Evolutionary conservation across 2,888 invertebrate genomes (phyloP).

Genomic region (Graphium colonna): DNA sequence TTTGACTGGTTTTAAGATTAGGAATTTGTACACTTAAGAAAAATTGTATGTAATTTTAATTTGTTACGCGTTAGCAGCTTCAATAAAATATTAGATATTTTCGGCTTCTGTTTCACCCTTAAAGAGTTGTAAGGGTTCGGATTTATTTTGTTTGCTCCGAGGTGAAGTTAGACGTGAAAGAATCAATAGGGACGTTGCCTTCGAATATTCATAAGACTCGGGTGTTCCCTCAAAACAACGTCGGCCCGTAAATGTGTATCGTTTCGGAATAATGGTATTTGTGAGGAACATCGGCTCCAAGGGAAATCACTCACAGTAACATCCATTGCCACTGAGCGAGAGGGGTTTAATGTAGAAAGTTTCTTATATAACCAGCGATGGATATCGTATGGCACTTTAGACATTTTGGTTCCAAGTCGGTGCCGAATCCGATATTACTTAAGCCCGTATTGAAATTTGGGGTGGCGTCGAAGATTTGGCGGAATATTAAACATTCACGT

Average conservation of each 20-base stretch:
- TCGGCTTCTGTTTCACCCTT: too few species aligned
- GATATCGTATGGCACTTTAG: slow-evolving; percentile 39
- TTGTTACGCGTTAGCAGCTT: too few species aligned
- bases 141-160: neutral
- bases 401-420: slow-evolving; percentile 43
- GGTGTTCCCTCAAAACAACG: slow-evolving; percentile 56
- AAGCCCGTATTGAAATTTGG: slow-evolving; percentile 70
- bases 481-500: slow-evolving; percentile 78
- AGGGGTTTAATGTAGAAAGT: slow-evolving; percentile 33
- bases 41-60: too few species aligned
- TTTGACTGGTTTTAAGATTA: too few species aligned
- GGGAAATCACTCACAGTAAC: slow-evolving; percentile 75
- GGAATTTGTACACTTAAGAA: too few species aligned
- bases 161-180: slow-evolving; percentile 1
- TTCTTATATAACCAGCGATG: slow-evolving; percentile 39
- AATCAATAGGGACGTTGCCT: slow-evolving; percentile 33
- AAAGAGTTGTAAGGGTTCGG: too few species aligned
- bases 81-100: too few species aligned
- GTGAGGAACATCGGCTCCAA: slow-evolving; percentile 78
- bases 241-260: slow-evolving; percentile 64
- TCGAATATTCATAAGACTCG: slow-evolving; percentile 51
- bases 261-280: slow-evolving; percentile 78
- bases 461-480: slow-evolving; percentile 59
- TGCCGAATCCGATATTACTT: slow-evolving; percentile 61
- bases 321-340: slow-evolving; percentile 64